Percentiles rank a stretch among this genome's conserved stretches.
Evolutionary conservation across 2,888 invertebrate genomes (phyloP).

Genomic region (Schizaphis graminum): DNA sequence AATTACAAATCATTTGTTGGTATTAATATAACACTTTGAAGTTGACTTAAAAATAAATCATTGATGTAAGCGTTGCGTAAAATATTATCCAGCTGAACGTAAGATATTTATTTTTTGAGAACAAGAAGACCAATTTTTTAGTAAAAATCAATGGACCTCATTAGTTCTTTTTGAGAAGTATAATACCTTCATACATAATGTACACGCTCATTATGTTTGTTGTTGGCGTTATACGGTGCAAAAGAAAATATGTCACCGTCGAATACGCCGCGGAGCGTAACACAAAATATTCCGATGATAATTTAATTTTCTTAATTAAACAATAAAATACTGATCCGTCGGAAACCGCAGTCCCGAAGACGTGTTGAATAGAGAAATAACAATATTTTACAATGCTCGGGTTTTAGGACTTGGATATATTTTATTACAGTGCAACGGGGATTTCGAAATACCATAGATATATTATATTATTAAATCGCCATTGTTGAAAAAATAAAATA

Average conservation of each 20-base stretch:
- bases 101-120: not conserved
- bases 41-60: not conserved
- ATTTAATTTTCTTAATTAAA: slow-evolving; percentile 2
- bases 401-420: not conserved
- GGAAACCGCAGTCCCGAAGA: not conserved
- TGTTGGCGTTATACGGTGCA: not conserved
- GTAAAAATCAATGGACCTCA: slow-evolving; percentile 35
- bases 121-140: not conserved
- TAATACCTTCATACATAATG: slow-evolving; percentile 9
- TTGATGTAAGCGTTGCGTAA: not conserved
- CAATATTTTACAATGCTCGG: not conserved
- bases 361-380: not conserved
- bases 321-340: slow-evolving; percentile 1
- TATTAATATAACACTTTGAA: not conserved
- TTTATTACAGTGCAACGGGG: not conserved
- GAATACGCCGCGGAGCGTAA: not conserved
- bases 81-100: not conserved
- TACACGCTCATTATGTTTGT: not conserved
- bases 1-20: not conserved
- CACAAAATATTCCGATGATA: not conserved
- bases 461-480: not conserved
- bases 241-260: not conserved
- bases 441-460: not conserved
- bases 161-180: not conserved
- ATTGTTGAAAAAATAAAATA: not conserved